These are phyloP conservation scores for Copidosoma aretas DNA, from an alignment of 2,888 invertebrate species.

Conservation along the genomic window DNA sequence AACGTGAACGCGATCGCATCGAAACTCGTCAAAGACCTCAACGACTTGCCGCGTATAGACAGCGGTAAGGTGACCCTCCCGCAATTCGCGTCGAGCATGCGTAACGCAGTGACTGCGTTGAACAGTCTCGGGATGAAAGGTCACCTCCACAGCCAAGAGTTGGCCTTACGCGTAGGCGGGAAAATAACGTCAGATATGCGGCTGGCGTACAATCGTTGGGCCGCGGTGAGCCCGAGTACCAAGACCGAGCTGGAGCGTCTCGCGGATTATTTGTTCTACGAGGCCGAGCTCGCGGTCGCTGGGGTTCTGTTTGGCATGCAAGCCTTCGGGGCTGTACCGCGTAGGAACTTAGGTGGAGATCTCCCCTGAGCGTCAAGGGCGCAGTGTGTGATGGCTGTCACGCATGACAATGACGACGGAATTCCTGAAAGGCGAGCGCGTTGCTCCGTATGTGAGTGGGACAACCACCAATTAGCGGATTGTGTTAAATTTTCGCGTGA, in stretches of 20 bases:
- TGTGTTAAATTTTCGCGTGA: constrained; percentile 9
- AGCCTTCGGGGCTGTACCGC: not conserved
- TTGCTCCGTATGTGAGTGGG: constrained; percentile 9
- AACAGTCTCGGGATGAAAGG: constrained; percentile 8
- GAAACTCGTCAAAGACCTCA: no score
- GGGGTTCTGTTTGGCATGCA: not conserved
- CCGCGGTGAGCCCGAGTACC: not conserved
- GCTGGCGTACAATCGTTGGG: constrained; percentile 19
- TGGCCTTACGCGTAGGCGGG: not conserved
- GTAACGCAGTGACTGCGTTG: constrained; percentile 4
- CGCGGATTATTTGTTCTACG: constrained; percentile 11
- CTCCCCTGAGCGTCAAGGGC: no score
- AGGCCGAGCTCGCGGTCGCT: constrained; percentile 3
- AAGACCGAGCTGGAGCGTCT: constrained; percentile 16
- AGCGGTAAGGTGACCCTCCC: constrained; percentile 1
- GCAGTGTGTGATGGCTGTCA: no score
- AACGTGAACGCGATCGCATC: no score
- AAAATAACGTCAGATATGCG: constrained; percentile 22
- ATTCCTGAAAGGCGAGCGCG: no score
- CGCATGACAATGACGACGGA: no score
- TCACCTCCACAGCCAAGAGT: constrained; percentile 21
- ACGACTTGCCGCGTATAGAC: constrained; percentile 1
- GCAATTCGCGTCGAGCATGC: constrained; percentile 13
- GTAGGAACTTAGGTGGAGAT: not conserved
- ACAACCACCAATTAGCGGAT: not conserved